These are phyloP conservation scores for Pomatostomus ruficeps DNA, from an alignment of 2,113 vertebrate species.

Conservation along the genomic window DNA sequence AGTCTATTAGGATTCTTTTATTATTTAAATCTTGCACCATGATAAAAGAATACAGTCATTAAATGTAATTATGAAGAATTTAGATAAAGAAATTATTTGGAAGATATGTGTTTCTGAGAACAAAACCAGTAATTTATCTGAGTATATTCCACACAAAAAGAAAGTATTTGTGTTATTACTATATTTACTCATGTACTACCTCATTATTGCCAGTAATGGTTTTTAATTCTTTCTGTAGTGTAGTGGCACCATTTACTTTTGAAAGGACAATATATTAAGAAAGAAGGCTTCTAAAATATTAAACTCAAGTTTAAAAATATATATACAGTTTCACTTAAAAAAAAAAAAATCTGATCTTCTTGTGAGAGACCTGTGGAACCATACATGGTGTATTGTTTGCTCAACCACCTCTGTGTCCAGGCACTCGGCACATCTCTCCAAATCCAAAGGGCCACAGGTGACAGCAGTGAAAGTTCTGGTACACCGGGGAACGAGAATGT, in stretches of 20 bases:
- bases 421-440: background rate
- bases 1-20: constrained; percentile 13
- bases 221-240: background rate
- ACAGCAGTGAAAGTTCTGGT: background rate
- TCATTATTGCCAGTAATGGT: background rate
- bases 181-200: background rate
- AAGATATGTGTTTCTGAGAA: background rate
- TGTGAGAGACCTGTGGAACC: background rate
- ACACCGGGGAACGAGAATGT: background rate
- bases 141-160: background rate
- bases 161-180: background rate
- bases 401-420: background rate
- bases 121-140: background rate
- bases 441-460: background rate
- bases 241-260: background rate
- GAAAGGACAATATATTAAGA: background rate
- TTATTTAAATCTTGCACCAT: constrained; percentile 31
- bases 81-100: constrained; percentile 20
- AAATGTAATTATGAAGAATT: constrained; percentile 46
- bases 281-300: background rate
- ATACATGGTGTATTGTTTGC: background rate
- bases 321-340: background rate
- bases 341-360: background rate
- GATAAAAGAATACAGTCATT: constrained; percentile 37
- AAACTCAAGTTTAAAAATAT: background rate